Base-by-base conservation (phyloP, 2,113 vertebrate species). In the Ptilonorhynchus violaceus region DNA sequence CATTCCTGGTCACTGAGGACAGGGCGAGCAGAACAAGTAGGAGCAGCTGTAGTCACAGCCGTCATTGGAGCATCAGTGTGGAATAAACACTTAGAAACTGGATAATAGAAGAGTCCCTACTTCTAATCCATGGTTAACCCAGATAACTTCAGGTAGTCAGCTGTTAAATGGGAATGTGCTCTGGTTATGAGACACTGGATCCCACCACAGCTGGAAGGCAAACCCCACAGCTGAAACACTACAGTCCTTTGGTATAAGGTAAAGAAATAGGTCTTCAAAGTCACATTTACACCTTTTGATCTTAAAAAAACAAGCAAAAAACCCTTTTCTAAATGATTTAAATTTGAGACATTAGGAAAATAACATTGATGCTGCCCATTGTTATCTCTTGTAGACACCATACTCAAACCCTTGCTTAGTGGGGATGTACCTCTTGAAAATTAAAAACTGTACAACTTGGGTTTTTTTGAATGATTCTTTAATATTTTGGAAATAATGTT, bases 381-480 rank as follows among this genome's bases (percentile, higher is more conserved):
- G 3, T 44, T 63, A 4, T 19, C 8, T 64, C 55, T 44, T 47
- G 4, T 23, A 56, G 5, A 79, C 8, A 62, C 13, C 8, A 16
- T 42, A 49, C 10, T 62, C 42, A 77, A 74, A 69, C 7, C 7
- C 14, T 56, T 44, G 9, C 4, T 70, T 69, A 52, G 20, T 27
- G 9, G 10, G 6, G 31, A n/a, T 60, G 4, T 28, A 23, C 10
- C 37, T 49, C 60, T 53, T 60, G 37, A 50, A 31, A 85, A 56
- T 27, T 49, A 49, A 80, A 88, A 79, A 44, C 8, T 74, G 1
- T 53, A 31, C 12, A 33, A 44, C 9, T 33, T 81, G 5, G 11
- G 1, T 0, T 3, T 7, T 73, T 67, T 70, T 15, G 3, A 35
- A 66, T 41, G 6, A 21, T 63, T 18, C 16, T 77, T n/a, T 31